phyloP scores from a whole-genome alignment of 2,797 vertebrate species.

The Lagodon rhomboides region DNA sequence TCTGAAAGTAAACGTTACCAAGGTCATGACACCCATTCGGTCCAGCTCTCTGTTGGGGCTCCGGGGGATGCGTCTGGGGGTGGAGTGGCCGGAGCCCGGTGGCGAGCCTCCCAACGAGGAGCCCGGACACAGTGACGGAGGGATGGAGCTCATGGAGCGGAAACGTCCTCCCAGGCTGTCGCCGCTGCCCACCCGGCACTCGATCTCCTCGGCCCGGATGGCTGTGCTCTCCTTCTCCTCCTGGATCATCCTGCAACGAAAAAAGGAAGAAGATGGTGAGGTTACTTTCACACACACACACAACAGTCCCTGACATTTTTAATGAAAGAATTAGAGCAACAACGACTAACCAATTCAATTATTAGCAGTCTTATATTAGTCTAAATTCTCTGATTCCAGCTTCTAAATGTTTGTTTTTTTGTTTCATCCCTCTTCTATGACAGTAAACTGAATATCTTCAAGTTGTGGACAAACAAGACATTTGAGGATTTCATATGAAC shows the following conservation, averaged over 20 bases:
- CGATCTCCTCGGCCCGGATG: slow-evolving; percentile 95
- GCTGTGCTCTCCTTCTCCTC: slow-evolving; percentile 97
- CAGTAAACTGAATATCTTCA: no score
- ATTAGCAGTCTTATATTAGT: no score
- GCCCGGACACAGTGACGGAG: slow-evolving; percentile 84
- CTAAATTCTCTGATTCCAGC: no score
- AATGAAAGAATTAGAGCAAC: background rate
- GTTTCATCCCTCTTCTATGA: no score
- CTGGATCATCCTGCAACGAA: slow-evolving; percentile 90
- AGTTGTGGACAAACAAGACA: no score
- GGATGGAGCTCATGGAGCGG: slow-evolving; percentile 90
- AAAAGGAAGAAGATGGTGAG: no score
- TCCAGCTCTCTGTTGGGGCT: slow-evolving; percentile 95
- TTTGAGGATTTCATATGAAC: no score
- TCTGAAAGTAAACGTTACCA: slow-evolving; percentile 83
- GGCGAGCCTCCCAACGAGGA: slow-evolving; percentile 88
- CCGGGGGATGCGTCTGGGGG: slow-evolving; percentile 90
- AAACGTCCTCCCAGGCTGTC: slow-evolving; percentile 91
- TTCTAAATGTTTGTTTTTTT: no score
- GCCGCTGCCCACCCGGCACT: slow-evolving; percentile 92
- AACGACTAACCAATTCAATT: no score
- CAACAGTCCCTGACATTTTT: no score
- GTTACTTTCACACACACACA: no score
- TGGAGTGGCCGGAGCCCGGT: slow-evolving; percentile 93
- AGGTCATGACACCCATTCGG: slow-evolving; percentile 95